Conservation (phyloP, 2,888 invertebrate species). For the Rhamnusium bicolor region DNA sequence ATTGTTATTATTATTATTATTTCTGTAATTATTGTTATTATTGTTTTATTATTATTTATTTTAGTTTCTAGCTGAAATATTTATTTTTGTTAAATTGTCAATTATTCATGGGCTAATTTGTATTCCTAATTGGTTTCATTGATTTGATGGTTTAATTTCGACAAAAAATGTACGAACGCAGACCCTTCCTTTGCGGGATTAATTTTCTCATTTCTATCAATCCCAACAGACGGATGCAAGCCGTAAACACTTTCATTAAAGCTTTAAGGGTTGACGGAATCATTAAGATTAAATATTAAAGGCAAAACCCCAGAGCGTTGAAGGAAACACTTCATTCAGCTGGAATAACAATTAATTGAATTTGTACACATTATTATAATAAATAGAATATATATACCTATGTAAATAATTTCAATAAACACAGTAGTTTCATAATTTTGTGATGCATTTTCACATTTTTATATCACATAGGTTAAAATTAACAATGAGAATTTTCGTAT, state of each 20-base stretch:
- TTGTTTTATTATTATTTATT: no score
- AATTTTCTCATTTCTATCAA: constrained; percentile 23
- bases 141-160: neutral
- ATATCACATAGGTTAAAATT: no score
- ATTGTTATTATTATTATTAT: no score
- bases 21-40: no score
- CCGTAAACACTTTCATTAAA: constrained; percentile 27
- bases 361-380: neutral
- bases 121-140: neutral
- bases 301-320: neutral
- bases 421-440: no score
- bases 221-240: constrained; percentile 4
- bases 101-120: no score
- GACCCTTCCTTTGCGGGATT: constrained; percentile 1
- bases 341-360: neutral
- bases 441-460: no score
- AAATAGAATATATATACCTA: neutral
- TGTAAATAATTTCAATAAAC: neutral
- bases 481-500: no score
- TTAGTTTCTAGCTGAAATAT: no score
- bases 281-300: constrained; percentile 25
- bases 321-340: neutral
- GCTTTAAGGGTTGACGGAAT: constrained; percentile 21
- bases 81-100: no score
- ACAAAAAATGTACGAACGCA: neutral